These are phyloP conservation scores for Brachypteracias leptosomus DNA, from an alignment of 2,113 vertebrate genomes.

Conservation along the genomic window DNA sequence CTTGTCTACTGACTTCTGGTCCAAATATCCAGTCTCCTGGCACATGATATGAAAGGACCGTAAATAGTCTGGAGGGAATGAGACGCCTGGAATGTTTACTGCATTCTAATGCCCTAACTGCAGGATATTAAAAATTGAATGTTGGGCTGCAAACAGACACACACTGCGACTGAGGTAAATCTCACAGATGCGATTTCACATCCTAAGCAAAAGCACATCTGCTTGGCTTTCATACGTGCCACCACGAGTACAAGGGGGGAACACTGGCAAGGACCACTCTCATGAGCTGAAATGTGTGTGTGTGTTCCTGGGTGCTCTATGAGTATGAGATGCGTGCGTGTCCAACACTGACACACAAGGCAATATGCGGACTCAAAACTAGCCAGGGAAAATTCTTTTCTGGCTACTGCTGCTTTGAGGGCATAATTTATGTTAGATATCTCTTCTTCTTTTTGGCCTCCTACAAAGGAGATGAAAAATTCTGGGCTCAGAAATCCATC, in stretches of 20 bases:
- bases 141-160: constrained; percentile 30
- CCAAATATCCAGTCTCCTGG: constrained; percentile 61
- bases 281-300: background rate
- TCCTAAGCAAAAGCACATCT: constrained; percentile 70
- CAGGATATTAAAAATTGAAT: constrained; percentile 67
- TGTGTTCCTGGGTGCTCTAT: constrained; percentile 12
- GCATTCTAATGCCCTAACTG: constrained; percentile 43
- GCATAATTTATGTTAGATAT: background rate
- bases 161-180: constrained; percentile 35
- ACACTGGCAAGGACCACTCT: constrained; percentile 3
- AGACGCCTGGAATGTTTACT: constrained; percentile 56
- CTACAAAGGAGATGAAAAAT: constrained; percentile 42
- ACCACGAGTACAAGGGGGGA: background rate
- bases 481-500: constrained; percentile 5
- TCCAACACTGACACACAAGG: background rate
- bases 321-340: background rate
- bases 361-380: constrained; percentile 4
- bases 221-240: constrained; percentile 14
- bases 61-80: constrained; percentile 61
- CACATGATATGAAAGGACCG: constrained; percentile 38
- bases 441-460: background rate
- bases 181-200: constrained; percentile 66
- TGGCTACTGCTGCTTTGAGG: background rate
- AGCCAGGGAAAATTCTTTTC: background rate
- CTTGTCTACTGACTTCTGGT: constrained; percentile 36